Evolutionary conservation across 2,888 invertebrate species (phyloP).

Genomic region (Drosophila nr. medialis): DNA sequence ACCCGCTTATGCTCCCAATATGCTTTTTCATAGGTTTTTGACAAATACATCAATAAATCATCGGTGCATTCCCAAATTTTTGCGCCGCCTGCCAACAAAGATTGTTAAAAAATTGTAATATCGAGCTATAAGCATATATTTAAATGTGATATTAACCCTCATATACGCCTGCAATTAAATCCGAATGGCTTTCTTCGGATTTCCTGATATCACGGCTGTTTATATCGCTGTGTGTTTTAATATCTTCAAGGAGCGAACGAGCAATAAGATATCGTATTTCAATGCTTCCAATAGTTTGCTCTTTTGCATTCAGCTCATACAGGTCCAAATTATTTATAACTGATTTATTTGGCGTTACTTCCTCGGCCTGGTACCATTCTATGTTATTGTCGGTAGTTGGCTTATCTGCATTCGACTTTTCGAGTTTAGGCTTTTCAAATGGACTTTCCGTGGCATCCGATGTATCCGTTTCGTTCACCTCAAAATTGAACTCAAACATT

Average conservation of each 20-base stretch:
- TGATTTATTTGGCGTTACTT: constrained; percentile 55
- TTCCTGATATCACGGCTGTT: constrained; percentile 82
- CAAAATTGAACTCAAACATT: constrained; percentile 83
- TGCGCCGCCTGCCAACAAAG: constrained; percentile 89
- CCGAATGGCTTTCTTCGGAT: constrained; percentile 89
- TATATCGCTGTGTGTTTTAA: constrained; percentile 57
- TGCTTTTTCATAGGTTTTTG: constrained; percentile 83
- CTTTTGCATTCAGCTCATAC: constrained; percentile 76
- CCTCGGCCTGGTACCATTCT: constrained; percentile 76
- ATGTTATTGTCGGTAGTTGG: constrained; percentile 13
- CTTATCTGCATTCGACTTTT: background rate
- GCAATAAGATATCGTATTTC: constrained; percentile 71
- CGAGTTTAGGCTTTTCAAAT: constrained; percentile 33
- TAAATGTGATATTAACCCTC: constrained; percentile 87
- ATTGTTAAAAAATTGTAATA: constrained; percentile 34
- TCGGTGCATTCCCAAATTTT: constrained; percentile 98
- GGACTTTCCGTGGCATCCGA: constrained; percentile 36
- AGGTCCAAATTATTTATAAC: constrained; percentile 72
- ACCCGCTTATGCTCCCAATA: constrained; percentile 86
- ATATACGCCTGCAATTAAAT: constrained; percentile 91
- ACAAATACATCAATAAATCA: constrained; percentile 90
- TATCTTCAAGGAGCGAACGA: constrained; percentile 75
- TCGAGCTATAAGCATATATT: background rate
- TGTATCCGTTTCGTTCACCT: constrained; percentile 62
- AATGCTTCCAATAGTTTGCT: constrained; percentile 53